A percentile compares a stretch with the other conserved stretches of the same genome.
These are phyloP conservation scores for Thymelicus sylvestris DNA, from an alignment of 2,888 invertebrate species.

Conservation along the genomic window DNA sequence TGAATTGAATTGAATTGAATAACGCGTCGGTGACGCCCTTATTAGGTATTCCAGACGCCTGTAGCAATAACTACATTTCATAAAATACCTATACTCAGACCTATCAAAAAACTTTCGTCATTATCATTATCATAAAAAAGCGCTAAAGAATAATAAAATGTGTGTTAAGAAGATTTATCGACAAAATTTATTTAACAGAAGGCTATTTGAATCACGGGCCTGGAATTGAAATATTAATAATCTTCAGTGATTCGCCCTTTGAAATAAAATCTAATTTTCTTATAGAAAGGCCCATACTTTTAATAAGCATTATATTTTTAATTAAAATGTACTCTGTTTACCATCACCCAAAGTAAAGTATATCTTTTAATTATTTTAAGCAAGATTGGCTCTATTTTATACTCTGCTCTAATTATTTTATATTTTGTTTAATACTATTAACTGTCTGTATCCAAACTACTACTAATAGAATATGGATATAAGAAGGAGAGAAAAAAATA, in stretches of 20 bases:
- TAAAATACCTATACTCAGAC: background rate
- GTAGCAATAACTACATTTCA: too few relatives aligned
- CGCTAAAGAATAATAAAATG: background rate
- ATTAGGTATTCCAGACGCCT: background rate
- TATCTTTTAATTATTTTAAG: background rate
- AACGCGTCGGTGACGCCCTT: too few relatives aligned
- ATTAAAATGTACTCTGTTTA: background rate
- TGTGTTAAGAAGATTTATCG: too few relatives aligned
- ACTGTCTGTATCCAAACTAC: too few relatives aligned
- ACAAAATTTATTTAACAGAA: background rate
- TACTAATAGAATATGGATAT: too few relatives aligned
- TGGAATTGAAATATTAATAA: conserved; percentile 4
- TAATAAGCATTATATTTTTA: background rate
- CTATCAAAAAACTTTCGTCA: background rate
- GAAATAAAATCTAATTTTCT: conserved; percentile 2
- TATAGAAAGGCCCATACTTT: background rate
- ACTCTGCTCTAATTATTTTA: background rate
- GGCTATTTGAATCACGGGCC: background rate
- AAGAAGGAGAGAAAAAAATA: background rate
- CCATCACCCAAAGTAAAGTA: background rate
- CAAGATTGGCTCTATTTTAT: background rate
- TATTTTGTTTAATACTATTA: too few relatives aligned
- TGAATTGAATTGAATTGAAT: too few relatives aligned
- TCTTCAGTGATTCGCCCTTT: conserved; percentile 5
- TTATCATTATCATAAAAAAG: background rate